Percentiles rank a stretch among this genome's conserved stretches.
phyloP scores from a whole-genome alignment of 1,140 invertebrate species.

The Metaphire vulgaris region DNA sequence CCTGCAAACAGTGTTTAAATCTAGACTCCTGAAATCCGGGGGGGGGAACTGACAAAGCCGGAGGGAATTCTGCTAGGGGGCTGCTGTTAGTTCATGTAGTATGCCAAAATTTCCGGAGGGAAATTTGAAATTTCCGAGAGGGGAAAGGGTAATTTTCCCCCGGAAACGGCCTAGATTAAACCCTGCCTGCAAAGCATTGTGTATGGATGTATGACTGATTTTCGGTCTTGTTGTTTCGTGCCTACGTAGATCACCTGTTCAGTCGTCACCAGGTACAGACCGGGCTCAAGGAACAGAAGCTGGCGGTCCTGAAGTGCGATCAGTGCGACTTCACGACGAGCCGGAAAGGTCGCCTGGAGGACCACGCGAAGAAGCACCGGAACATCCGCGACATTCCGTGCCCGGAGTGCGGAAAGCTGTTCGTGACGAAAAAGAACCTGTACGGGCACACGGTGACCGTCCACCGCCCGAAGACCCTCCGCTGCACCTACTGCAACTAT shows the following conservation, averaged over 20 bases:
- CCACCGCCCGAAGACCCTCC: conserved; percentile 31
- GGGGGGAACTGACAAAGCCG: no score
- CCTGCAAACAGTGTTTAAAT: no score
- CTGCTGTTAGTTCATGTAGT: no score
- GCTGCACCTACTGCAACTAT: conserved; percentile 36
- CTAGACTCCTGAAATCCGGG: no score
- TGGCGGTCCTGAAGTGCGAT: conserved; percentile 12
- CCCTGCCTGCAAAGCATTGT: no score
- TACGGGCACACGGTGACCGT: conserved; percentile 13
- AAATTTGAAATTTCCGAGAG: no score
- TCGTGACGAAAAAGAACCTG: conserved; percentile 19
- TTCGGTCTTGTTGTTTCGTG: no score
- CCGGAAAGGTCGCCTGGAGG: conserved; percentile 7
- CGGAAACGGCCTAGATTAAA: no score
- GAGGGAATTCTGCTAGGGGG: no score
- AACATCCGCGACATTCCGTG: conserved; percentile 19
- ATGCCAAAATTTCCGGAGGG: no score
- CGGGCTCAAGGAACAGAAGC: conserved; percentile 12
- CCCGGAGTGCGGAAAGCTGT: conserved; percentile 16
- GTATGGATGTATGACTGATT: no score
- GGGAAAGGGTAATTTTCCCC: no score
- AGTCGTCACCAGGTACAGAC: conserved; percentile 32
- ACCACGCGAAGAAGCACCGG: conserved; percentile 19
- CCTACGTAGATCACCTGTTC: conserved; percentile 39
- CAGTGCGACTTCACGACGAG: conserved; percentile 19